Evolutionary conservation across 2,888 invertebrate genomes (phyloP).

Genomic region (Tromatobia lineatoria): DNA sequence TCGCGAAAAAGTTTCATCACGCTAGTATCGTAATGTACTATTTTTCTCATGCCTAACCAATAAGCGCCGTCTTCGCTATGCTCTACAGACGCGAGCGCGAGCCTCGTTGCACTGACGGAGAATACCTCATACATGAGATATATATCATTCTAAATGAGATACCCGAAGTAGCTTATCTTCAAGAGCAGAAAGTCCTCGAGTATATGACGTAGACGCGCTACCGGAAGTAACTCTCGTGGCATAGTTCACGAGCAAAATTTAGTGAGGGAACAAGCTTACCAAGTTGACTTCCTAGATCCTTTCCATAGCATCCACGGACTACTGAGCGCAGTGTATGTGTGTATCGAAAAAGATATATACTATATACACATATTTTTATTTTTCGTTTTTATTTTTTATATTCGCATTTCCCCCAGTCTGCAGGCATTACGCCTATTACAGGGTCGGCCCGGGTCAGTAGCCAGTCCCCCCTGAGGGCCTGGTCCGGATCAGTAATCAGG

Average conservation of each 20-base stretch:
- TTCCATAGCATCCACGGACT: not conserved
- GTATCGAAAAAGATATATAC: conserved; percentile 6
- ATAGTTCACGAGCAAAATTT: conserved; percentile 13
- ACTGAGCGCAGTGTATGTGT: not conserved
- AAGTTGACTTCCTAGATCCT: conserved; percentile 1
- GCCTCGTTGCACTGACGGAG: too few relatives aligned
- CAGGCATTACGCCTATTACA: too few relatives aligned
- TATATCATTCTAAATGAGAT: conserved; percentile 1
- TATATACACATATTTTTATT: not conserved
- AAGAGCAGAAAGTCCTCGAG: not conserved
- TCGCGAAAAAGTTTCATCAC: too few relatives aligned
- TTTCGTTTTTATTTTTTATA: too few relatives aligned
- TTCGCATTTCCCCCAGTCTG: too few relatives aligned
- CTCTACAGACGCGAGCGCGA: too few relatives aligned
- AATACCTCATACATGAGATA: not conserved
- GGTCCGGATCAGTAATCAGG: too few relatives aligned
- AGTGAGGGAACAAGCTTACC: conserved; percentile 4
- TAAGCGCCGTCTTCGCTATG: too few relatives aligned
- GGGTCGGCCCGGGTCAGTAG: too few relatives aligned
- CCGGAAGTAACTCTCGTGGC: conserved; percentile 1
- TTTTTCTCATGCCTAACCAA: too few relatives aligned
- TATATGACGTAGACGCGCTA: not conserved
- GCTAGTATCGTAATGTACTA: too few relatives aligned
- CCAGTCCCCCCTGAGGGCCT: too few relatives aligned
- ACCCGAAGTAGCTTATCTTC: conserved; percentile 1